Evolutionary conservation across 2,113 vertebrate genomes (phyloP), one percentile per base, ranked within the genome.

Genomic region (Pseudorhombus dupliciocellatus): DNA sequence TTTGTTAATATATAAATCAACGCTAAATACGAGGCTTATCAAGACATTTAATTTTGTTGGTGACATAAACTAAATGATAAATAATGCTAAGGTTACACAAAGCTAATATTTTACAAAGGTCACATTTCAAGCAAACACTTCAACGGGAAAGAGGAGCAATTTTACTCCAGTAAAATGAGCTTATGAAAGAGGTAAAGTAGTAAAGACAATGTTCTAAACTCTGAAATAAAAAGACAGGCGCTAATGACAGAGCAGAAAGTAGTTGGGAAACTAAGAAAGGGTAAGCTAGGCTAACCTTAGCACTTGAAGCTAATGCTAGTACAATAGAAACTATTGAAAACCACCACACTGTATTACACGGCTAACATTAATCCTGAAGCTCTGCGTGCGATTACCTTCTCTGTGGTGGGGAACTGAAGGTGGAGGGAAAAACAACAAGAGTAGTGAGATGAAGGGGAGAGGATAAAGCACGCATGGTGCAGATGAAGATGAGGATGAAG

Each of bases 371-470:
- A 1, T 20, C 60, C 25, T 14, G 7, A 44, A 62, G 37, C 68
- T 66, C 11, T 20, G 25, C 8, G 34, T 18, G 10, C 21, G 55
- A 86, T 95, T 95, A 95, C 94, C 94, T 95, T 92, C 53, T 91
- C 76, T 61, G 91, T 92, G 64, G 84, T 92, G 79, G 94, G 94
- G n/a, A 95, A 91, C 94, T 95, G 79, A 83, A 63, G 57, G 42
- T 83, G 83, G 51, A 18, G 60, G 52, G 4, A 58, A 66, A 67
- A 51, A 65, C 46, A 59, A 62, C 1, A 77, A 66, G 44, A 72
- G 20, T 24, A 16, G 66, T 77, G 79, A 88, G 67, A 83, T 53
- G 78, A 52, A 1, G 34, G 25, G 46, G 51, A 62, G 70, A 70
- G 68, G 42, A 52, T 18, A 46, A 63, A 5, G 2, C 72, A 24